Conservation (phyloP, 2,113 vertebrate species). For the Zeus faber region DNA sequence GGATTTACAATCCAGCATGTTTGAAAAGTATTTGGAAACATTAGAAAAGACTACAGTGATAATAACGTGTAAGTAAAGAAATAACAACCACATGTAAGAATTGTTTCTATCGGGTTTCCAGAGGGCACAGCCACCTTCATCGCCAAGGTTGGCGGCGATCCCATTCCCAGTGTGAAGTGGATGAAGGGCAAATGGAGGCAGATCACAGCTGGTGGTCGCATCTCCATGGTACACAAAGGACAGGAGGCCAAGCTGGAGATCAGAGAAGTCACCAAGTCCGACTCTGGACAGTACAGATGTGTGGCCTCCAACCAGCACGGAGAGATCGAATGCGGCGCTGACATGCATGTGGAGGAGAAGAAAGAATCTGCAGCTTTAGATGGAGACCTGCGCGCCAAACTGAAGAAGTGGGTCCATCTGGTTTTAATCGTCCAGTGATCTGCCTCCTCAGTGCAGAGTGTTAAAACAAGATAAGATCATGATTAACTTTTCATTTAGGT, state of each 20-base stretch:
- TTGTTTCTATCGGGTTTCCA: slow-evolving; percentile 58
- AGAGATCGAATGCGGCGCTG: slow-evolving; percentile 87
- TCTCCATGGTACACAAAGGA: slow-evolving; percentile 86
- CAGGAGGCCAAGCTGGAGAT: slow-evolving; percentile 90
- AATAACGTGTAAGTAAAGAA: too few relatives aligned
- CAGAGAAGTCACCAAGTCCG: slow-evolving; percentile 84
- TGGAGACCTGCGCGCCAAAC: slow-evolving; percentile 88
- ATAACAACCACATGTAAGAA: too few relatives aligned
- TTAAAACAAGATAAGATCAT: too few relatives aligned
- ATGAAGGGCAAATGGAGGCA: slow-evolving; percentile 99
- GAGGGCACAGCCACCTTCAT: slow-evolving; percentile 92
- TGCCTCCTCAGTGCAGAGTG: too few relatives aligned
- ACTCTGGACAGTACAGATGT: slow-evolving; percentile 88
- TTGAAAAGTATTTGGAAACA: too few relatives aligned
- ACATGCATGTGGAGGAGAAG: slow-evolving; percentile 86
- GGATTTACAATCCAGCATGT: too few relatives aligned
- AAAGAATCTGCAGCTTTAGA: slow-evolving; percentile 78
- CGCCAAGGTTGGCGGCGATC: slow-evolving; percentile 96
- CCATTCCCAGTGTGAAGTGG: slow-evolving; percentile 96
- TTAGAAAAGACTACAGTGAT: too few relatives aligned
- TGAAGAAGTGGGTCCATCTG: slow-evolving; percentile 87
- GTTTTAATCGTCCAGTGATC: too few relatives aligned
- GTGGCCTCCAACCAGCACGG: slow-evolving; percentile 88
- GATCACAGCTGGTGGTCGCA: slow-evolving; percentile 90
- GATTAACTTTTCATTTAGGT: too few relatives aligned